phyloP scores from a whole-genome alignment of 2,797 vertebrate species.

The Saxicola maurus region DNA sequence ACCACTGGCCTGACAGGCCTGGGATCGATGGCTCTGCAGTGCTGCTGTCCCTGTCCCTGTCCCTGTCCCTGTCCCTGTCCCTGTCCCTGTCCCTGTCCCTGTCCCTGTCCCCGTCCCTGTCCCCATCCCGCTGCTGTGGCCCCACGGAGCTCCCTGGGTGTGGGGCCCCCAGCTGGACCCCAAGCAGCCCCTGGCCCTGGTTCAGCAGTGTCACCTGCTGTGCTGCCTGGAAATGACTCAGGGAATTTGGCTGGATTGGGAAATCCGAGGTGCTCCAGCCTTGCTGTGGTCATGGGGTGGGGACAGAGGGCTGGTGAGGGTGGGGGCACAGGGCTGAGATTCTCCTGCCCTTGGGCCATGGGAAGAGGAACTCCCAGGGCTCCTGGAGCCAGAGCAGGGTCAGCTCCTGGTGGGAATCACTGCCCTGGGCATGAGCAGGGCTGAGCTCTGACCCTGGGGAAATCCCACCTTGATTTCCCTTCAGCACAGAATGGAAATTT shows the following conservation, averaged over 20 bases:
- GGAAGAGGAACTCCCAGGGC: background rate
- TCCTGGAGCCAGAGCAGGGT: background rate
- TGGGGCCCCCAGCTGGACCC: background rate
- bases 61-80: background rate
- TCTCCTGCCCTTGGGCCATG: fast-evolving
- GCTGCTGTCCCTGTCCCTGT: background rate
- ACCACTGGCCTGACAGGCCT: background rate
- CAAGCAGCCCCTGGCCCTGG: background rate
- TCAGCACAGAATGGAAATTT: background rate
- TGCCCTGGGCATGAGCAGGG: background rate
- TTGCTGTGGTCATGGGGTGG: background rate
- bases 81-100: too few species aligned
- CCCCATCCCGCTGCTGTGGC: fast-evolving
- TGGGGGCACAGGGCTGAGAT: background rate
- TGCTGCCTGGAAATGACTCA: background rate
- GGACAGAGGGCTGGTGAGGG: background rate
- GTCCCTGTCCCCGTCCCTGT: too few species aligned
- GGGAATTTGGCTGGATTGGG: background rate
- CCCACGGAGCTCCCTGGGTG: fast-evolving
- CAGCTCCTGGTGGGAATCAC: background rate
- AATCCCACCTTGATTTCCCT: background rate
- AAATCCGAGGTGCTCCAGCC: background rate
- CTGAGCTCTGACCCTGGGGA: background rate
- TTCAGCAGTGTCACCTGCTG: background rate
- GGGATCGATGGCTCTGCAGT: background rate